Percentiles rank a stretch among this genome's conserved stretches.
phyloP scores from a whole-genome alignment of 2,113 vertebrate genomes.

The Ibidorhyncha struthersii region DNA sequence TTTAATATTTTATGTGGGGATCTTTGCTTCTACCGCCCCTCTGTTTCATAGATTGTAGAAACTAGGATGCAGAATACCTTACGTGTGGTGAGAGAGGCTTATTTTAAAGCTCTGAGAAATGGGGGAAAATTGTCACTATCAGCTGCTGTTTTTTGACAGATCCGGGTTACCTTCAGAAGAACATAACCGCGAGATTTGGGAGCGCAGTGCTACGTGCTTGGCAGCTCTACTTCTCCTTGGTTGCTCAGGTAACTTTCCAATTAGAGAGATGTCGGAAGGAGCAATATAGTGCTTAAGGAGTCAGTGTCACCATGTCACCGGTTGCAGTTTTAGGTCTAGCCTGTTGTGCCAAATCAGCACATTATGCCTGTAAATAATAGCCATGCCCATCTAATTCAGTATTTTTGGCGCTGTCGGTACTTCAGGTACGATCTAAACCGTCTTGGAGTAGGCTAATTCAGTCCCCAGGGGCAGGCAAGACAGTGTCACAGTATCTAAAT shows the following conservation, averaged over 20 bases:
- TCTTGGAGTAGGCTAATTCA: not conserved
- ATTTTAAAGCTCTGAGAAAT: not conserved
- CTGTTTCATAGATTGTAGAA: accelerated
- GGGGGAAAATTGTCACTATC: accelerated
- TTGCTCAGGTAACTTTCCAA: not conserved
- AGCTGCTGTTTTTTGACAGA: not conserved
- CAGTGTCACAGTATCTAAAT: not conserved
- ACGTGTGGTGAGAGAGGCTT: not conserved
- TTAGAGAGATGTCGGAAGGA: not conserved
- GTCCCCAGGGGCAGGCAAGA: not conserved
- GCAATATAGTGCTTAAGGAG: not conserved
- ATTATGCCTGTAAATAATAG: not conserved
- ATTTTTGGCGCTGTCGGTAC: not conserved
- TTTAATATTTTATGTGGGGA: not conserved
- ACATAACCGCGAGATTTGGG: not conserved
- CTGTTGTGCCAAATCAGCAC: not conserved
- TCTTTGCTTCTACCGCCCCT: not conserved
- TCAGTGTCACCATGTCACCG: not conserved
- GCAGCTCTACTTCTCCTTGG: not conserved
- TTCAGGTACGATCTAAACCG: not conserved
- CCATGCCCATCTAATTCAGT: not conserved
- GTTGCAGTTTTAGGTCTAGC: not conserved
- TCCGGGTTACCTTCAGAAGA: not conserved
- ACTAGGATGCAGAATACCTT: not conserved
- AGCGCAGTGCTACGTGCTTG: accelerated